Base-by-base conservation (phyloP, 2,888 invertebrate genomes). In the Paralinhomoeus sp. region DNA sequence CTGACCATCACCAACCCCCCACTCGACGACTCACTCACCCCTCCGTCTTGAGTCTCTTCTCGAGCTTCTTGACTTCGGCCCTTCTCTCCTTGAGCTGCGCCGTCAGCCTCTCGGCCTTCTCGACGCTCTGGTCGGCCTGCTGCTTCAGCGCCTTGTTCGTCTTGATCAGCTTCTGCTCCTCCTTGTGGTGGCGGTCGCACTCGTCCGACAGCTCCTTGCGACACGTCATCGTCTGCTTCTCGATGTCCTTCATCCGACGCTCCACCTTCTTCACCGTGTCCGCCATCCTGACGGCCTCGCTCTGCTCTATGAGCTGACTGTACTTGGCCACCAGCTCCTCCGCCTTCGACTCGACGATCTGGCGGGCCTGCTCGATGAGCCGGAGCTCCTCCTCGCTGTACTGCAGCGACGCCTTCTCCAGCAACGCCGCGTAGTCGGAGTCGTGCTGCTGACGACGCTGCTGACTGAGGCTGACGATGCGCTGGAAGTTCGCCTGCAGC, bases 1-100 rank as follows among this genome's bases (percentile, higher is more conserved):
- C n/a, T n/a, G n/a, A n/a, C n/a, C n/a, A n/a, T n/a, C n/a, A n/a
- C n/a, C n/a, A n/a, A n/a, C n/a, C n/a, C n/a, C n/a, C n/a, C n/a
- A n/a, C n/a, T n/a, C n/a, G n/a, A n/a, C n/a, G n/a, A n/a, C n/a
- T n/a, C 15, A 5, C 31, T 40, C 37, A 39, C 27, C 27, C 24
- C 27, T 48, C 46, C 2, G 18, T 22, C 35, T 46, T 48, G 17
- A 47, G 37, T 24, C 46, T 45, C 45, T 53, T 59, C 39, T 58
- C 57, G 39, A 54, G 40, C 40, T 51, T 51, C 48, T 58, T 57
- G 24, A 55, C 44, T 41, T 55, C 46, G 27, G 41, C 41, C 43
- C 48, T 48, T 38, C 49, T 50, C 40, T 53, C 51, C 34, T 48
- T 47, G n/a, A 50, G n/a, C 22, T 51, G 51, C 20, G 43, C 43